Conservation (phyloP, 2,888 invertebrate genomes). For the Marasmarcha lunaedactyla region DNA sequence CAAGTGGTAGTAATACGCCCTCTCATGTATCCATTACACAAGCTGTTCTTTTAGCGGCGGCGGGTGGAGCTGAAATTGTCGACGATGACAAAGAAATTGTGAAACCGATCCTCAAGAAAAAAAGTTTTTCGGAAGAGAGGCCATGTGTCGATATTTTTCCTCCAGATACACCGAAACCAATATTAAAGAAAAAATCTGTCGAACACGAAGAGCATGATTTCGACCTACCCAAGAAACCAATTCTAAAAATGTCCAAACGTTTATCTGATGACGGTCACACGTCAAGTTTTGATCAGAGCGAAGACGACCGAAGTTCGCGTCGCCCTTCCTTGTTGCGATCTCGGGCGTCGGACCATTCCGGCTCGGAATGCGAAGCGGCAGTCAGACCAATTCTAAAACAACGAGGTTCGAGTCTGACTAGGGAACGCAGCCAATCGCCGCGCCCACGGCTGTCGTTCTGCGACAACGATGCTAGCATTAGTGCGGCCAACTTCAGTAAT, state of each 20-base stretch:
- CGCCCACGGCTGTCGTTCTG: constrained; percentile 75
- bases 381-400: constrained; percentile 77
- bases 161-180: constrained; percentile 76
- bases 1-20: constrained; percentile 72
- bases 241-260: constrained; percentile 79
- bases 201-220: constrained; percentile 81
- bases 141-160: constrained; percentile 58
- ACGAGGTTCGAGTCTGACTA: constrained; percentile 68
- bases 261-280: constrained; percentile 73
- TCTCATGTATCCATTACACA: constrained; percentile 78
- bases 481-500: constrained; percentile 57
- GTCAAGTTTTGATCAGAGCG: constrained; percentile 67
- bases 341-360: constrained; percentile 64
- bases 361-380: constrained; percentile 68
- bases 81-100: constrained; percentile 73
- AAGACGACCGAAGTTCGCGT: constrained; percentile 66
- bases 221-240: constrained; percentile 79
- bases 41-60: constrained; percentile 74
- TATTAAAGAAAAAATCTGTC: constrained; percentile 88
- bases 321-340: constrained; percentile 69
- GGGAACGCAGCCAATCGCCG: constrained; percentile 72
- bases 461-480: constrained; percentile 58
- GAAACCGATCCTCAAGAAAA: constrained; percentile 86
- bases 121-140: constrained; percentile 79
- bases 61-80: constrained; percentile 68